Percentiles rank a stretch among this genome's conserved stretches.
These are phyloP conservation scores for Drosophila nasuta DNA, from an alignment of 1,140 invertebrate species.

Conservation along the genomic window DNA sequence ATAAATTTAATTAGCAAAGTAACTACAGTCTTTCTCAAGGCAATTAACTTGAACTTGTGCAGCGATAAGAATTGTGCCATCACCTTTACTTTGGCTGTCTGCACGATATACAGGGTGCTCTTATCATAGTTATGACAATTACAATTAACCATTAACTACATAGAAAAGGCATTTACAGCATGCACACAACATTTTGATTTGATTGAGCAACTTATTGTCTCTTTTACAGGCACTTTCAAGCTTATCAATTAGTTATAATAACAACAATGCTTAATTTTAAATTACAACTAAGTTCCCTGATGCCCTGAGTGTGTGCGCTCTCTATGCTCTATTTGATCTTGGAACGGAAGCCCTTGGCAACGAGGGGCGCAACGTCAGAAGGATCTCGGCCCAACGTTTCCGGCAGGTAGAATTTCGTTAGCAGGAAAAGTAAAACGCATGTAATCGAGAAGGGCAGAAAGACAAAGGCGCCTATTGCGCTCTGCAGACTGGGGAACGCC, in stretches of 20 bases:
- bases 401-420: constrained; percentile 89
- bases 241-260: not conserved
- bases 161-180: constrained; percentile 33
- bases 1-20: constrained; percentile 65
- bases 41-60: constrained; percentile 64
- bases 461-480: constrained; percentile 88
- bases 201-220: constrained; percentile 54
- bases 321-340: constrained; percentile 62
- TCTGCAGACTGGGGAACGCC: constrained; percentile 90
- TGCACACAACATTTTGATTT: constrained; percentile 40
- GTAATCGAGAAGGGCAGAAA: constrained; percentile 89
- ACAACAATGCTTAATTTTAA: constrained; percentile 10
- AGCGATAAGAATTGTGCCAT: constrained; percentile 51
- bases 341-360: constrained; percentile 85
- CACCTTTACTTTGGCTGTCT: not conserved
- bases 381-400: constrained; percentile 89
- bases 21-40: constrained; percentile 42
- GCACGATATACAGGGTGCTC: constrained; percentile 30
- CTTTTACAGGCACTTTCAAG: constrained; percentile 29
- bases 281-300: constrained; percentile 7
- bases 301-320: not conserved
- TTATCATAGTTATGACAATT: constrained; percentile 37
- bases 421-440: constrained; percentile 87
- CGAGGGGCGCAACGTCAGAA: constrained; percentile 86
- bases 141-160: constrained; percentile 19